Base-by-base conservation (phyloP, 64 coral and sea anemone genomes). In the Montipora capricornis region DNA sequence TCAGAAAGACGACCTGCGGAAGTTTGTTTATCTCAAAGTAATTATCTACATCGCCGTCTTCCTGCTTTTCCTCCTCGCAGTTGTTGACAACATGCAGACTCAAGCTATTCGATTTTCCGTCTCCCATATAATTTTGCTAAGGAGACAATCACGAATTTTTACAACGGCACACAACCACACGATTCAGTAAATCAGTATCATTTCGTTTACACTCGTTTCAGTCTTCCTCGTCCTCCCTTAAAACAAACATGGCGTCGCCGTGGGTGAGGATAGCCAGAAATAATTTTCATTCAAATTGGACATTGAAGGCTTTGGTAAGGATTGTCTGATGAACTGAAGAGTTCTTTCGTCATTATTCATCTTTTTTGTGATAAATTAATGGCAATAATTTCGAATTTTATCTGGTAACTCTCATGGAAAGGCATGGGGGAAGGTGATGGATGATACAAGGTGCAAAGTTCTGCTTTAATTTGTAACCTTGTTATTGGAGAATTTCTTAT, bases 1-100 rank as follows among this genome's bases (percentile, higher is more conserved):
- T 85, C 47, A 97, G n/a, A 49, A 97, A 82, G 8, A 91, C 96
- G 26, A 95, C 84, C 74, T 97, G 83, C 13, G 96, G 96, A 8
- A 97, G 68, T 10, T 76, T 76, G 78, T 97, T 89, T 20, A 97
- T 94, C 16, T 74, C 17, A 79, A 84, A 84, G 24, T 0, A 47
- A 12, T 89, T 50, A 47, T 20, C 68, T 37, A 37, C 37, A 7
- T 2, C 45, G n/a, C 19, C 10, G 19, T 8, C 62, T 50, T 47
- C 37, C 44, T 47, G 37, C 15, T 70, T 71, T 2, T 85, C 62
- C 82, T 49, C 68, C 50, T 85, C 37, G 46, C 44, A 46, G 47
- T 64, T 20, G 1, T 50, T 85, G 16, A 46, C 2, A 62, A 4
- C 19, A 71, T 24, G 20, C 9, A 85, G 49, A 37, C 44, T 48